phyloP scores from a whole-genome alignment of 2,113 vertebrate species.

The Chloroceryle aenea region DNA sequence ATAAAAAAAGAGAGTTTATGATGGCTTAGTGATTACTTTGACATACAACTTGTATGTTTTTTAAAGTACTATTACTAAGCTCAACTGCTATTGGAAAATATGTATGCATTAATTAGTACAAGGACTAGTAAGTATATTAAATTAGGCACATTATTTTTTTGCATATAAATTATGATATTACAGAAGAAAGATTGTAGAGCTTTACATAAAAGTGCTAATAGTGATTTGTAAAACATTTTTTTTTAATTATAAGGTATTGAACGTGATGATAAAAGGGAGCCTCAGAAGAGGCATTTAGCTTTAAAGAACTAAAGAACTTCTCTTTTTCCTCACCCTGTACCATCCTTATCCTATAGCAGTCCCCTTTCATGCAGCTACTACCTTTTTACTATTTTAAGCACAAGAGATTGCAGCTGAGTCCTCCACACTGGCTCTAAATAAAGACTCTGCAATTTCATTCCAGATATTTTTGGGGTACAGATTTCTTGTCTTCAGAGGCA shows the following conservation, averaged over 20 bases:
- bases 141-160: conserved; percentile 55
- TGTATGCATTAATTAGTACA: conserved; percentile 60
- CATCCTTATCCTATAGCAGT: background rate
- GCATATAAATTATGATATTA: conserved; percentile 57
- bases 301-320: background rate
- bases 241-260: background rate
- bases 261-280: background rate
- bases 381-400: background rate
- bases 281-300: background rate
- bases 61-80: conserved; percentile 59
- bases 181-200: conserved; percentile 6
- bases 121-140: conserved; percentile 48
- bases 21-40: conserved; percentile 2
- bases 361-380: background rate
- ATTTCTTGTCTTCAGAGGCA: background rate
- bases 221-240: conserved; percentile 7
- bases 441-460: background rate
- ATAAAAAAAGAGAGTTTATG: background rate
- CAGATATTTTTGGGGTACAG: background rate
- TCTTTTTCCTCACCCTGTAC: background rate
- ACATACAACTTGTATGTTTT: conserved; percentile 31
- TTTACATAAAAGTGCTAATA: background rate
- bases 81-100: conserved; percentile 54
- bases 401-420: background rate
- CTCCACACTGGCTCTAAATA: background rate